These are phyloP conservation scores for Panurus biarmicus DNA, from an alignment of 2,113 vertebrate species.

Conservation along the genomic window DNA sequence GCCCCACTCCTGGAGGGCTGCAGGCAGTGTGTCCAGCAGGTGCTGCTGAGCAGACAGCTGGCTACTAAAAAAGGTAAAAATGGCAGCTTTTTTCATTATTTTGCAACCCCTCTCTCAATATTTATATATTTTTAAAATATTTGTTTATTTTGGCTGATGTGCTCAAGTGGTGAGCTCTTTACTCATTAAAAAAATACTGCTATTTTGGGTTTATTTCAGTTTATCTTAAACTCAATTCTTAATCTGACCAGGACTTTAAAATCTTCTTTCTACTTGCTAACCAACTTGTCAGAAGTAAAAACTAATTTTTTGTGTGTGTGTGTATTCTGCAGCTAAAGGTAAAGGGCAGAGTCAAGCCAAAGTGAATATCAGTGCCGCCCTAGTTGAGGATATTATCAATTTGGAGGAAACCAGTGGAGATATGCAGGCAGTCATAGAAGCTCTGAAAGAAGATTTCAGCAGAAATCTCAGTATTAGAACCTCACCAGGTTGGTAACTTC, in stretches of 20 bases:
- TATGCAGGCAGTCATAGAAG: conserved; percentile 77
- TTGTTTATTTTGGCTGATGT: neutral
- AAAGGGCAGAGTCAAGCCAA: conserved; percentile 80
- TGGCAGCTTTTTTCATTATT: neutral
- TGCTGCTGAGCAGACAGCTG: conserved; percentile 67
- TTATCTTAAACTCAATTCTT: neutral
- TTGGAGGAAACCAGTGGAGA: conserved; percentile 82
- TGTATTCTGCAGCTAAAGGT: conserved; percentile 77
- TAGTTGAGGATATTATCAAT: conserved; percentile 89
- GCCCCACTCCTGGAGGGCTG: neutral
- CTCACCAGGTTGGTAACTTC: conserved; percentile 78
- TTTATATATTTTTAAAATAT: neutral
- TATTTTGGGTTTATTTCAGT: neutral
- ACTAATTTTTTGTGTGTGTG: neutral
- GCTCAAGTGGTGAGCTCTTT: neutral
- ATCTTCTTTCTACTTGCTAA: neutral
- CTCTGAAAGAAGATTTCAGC: conserved; percentile 88
- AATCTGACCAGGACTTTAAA: neutral
- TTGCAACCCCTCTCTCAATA: neutral
- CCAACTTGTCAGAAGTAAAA: neutral
- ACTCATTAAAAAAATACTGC: neutral
- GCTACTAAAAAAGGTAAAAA: conserved; percentile 91
- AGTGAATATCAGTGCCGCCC: conserved; percentile 82
- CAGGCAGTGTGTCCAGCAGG: neutral
- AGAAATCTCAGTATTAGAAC: conserved; percentile 88